Evolutionary conservation across 2,888 invertebrate genomes (phyloP).

Genomic region (Trissolcus brochymenae): DNA sequence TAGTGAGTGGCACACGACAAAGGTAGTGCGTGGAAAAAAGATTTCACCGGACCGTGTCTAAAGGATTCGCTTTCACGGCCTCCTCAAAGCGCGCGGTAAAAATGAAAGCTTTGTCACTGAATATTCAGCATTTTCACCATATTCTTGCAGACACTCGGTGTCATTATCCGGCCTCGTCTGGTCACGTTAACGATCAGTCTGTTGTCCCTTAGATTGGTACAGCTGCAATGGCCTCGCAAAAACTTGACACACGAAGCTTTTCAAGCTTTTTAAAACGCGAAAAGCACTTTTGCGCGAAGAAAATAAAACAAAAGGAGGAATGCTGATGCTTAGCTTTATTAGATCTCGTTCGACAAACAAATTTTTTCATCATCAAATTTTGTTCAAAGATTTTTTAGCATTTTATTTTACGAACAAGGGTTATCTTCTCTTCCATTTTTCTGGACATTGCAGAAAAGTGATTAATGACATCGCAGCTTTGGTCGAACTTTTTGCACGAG

Average conservation of each 20-base stretch:
- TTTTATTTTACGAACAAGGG: neutral
- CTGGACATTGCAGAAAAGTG: conserved; percentile 57
- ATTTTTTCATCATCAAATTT: neutral
- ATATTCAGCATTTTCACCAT: conserved; percentile 56
- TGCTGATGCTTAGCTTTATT: neutral
- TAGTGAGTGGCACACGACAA: conserved; percentile 37
- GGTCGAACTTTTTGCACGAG: conserved; percentile 64
- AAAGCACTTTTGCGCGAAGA: conserved; percentile 47
- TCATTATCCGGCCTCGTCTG: conserved; percentile 45
- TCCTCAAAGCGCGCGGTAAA: conserved; percentile 58
- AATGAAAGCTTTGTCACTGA: conserved; percentile 59
- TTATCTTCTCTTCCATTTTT: conserved; percentile 38
- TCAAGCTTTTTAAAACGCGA: conserved; percentile 51
- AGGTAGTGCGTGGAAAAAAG: conserved; percentile 44
- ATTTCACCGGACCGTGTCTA: conserved; percentile 51
- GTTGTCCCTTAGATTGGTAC: conserved; percentile 31
- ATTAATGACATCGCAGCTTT: conserved; percentile 63
- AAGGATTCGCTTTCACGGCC: conserved; percentile 57
- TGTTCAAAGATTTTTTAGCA: neutral
- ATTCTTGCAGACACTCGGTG: conserved; percentile 56
- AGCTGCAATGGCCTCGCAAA: conserved; percentile 40
- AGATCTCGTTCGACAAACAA: neutral
- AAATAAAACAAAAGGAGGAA: conserved; percentile 15
- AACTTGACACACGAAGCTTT: conserved; percentile 52
- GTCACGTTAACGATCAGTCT: conserved; percentile 53